Conservation (phyloP, 2,113 vertebrate species). For the Phalacrocorax aristotelis region DNA sequence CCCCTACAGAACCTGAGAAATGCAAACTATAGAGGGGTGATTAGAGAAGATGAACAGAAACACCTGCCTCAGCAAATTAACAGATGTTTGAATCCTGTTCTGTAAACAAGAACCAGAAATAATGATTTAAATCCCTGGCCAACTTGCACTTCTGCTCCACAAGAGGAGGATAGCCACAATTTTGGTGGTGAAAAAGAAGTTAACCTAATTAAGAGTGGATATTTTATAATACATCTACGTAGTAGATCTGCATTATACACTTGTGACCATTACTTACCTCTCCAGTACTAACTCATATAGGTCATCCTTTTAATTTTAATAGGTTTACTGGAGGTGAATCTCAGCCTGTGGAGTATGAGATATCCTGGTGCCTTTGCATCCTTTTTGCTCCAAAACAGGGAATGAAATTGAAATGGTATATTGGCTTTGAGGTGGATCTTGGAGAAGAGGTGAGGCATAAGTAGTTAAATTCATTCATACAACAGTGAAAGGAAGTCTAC, state of each 20-base stretch:
- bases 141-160: background rate
- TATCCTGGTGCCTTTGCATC: background rate
- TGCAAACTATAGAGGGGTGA: background rate
- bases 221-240: background rate
- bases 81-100: constrained; percentile 45
- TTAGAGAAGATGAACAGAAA: background rate
- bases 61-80: constrained; percentile 58
- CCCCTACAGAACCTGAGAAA: constrained; percentile 26
- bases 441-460: background rate
- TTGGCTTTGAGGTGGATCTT: background rate
- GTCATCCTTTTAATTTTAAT: background rate
- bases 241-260: background rate
- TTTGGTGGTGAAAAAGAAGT: background rate
- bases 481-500: background rate
- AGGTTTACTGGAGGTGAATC: background rate
- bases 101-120: constrained; percentile 17
- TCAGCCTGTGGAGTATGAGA: background rate
- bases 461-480: background rate
- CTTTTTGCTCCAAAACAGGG: background rate
- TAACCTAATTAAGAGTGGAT: background rate
- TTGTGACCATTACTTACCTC: background rate
- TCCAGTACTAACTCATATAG: background rate
- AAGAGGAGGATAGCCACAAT: background rate
- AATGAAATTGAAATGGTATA: background rate
- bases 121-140: background rate